Base-by-base conservation (phyloP, 2,797 vertebrate species). In the Ctenosaura bakeri region DNA sequence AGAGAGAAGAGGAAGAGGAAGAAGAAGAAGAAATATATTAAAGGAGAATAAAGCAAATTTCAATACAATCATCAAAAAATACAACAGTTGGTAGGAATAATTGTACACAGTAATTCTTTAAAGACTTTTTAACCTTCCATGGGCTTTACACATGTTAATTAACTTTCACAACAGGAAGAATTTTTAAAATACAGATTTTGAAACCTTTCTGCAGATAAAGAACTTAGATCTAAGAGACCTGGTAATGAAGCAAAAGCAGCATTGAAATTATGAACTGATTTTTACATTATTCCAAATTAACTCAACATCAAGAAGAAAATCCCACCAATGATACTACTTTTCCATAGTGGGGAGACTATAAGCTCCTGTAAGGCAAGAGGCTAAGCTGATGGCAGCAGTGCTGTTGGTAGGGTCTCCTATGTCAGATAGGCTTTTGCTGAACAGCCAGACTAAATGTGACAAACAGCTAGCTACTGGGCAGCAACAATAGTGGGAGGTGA, bases 11-110 rank as follows among this genome's bases (percentile, higher is more conserved):
- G 93, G 42, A 46, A 42, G 42, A 42, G 1, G 42, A 42, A 46
- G 42, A 0, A 93, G 89, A 89, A 89, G 77, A 92, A 91, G 52
- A 94, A 93, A 90, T 5, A 87, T 71, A 59, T 64, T 78, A 86
- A 90, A 71, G 86, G 94, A 91, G 56, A 26, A 88, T 4, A 38
- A 92, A 94, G 0, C 6, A 13, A 18, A 89, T 82, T 38, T 66
- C 46, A 71, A 64, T 24, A 38, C 24, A 38, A 83, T 62, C 32
- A 35, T 42, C 6, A 35, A 38, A 62, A 80, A 80, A 29, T 13
- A 2, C 26, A 88, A 76, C 2, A 32, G 56, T 12, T 90, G 82
- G 66, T 13, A 14, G 73, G 1, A 84, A 54, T 42, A 66, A 52
- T 32, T 85, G 74, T 32, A 78, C n/a, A 71, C 18, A 90, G 38